These are phyloP conservation scores for Anoncus sp. DNA, from an alignment of 2,888 invertebrate species.

Conservation along the genomic window DNA sequence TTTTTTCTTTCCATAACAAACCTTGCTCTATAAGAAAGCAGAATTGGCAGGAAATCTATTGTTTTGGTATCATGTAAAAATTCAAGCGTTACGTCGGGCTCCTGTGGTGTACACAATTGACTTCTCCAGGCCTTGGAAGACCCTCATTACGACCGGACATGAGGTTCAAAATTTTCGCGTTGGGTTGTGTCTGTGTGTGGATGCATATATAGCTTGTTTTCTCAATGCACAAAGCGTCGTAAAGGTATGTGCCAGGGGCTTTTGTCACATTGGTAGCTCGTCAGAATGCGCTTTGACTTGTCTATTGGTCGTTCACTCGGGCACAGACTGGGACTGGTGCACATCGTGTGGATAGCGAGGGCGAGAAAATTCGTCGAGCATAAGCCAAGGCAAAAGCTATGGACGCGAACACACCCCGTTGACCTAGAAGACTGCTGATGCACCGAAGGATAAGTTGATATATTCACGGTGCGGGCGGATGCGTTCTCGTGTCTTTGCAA, in stretches of 20 bases:
- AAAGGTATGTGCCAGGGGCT: neutral
- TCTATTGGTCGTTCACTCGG: slow-evolving; percentile 15
- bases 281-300: slow-evolving; percentile 28
- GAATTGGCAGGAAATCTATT: too few relatives aligned
- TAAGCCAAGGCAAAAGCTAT: slow-evolving; percentile 25
- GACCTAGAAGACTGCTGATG: slow-evolving; percentile 59
- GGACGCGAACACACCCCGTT: slow-evolving; percentile 39
- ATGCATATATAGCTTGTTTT: neutral
- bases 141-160: too few relatives aligned
- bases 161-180: too few relatives aligned
- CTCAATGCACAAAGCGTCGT: slow-evolving; percentile 5
- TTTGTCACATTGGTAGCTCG: slow-evolving; percentile 23
- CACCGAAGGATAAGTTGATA: slow-evolving; percentile 55
- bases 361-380: slow-evolving; percentile 2
- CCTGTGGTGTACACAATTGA: too few relatives aligned
- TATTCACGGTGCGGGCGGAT: slow-evolving; percentile 50
- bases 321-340: neutral
- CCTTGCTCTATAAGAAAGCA: too few relatives aligned
- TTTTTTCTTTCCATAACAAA: too few relatives aligned
- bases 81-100: too few relatives aligned
- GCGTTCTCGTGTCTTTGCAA: slow-evolving; percentile 39
- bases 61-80: too few relatives aligned
- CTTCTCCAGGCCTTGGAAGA: too few relatives aligned
- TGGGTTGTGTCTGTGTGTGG: too few relatives aligned
- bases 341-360: neutral